A percentile compares a stretch with the other conserved stretches of the same genome.
Evolutionary conservation across 1,140 invertebrate genomes (phyloP).

Genomic region (Bombus sibiricus): DNA sequence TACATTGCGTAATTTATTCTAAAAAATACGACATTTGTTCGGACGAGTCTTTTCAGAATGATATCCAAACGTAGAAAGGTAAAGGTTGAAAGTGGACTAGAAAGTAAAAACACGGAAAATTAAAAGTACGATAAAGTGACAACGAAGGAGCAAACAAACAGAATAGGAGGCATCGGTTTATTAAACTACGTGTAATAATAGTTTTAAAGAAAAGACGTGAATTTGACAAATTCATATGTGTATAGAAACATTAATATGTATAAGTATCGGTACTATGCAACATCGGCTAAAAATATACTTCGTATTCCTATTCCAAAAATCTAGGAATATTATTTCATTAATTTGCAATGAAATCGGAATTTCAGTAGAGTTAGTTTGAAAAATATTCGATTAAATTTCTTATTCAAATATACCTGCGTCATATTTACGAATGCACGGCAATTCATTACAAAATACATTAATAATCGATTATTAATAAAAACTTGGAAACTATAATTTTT

Average conservation of each 20-base stretch:
- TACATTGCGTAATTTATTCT: neutral
- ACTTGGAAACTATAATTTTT: neutral
- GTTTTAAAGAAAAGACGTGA: neutral
- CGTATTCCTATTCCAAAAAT: neutral
- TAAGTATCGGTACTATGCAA: neutral
- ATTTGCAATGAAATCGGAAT: neutral
- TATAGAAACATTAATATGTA: neutral
- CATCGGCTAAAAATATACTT: neutral
- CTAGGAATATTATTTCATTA: neutral
- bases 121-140: neutral
- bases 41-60: neutral
- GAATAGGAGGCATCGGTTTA: neutral
- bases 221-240: conserved; percentile 26
- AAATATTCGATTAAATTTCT: neutral
- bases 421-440: neutral
- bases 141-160: neutral
- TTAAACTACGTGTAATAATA: no score
- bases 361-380: neutral
- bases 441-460: neutral
- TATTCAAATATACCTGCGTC: neutral
- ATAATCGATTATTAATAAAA: neutral
- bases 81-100: neutral
- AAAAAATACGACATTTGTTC: neutral
- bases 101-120: neutral
- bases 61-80: neutral